Conservation (phyloP, 2,113 vertebrate species). For the Datnioides undecimradiatus region DNA sequence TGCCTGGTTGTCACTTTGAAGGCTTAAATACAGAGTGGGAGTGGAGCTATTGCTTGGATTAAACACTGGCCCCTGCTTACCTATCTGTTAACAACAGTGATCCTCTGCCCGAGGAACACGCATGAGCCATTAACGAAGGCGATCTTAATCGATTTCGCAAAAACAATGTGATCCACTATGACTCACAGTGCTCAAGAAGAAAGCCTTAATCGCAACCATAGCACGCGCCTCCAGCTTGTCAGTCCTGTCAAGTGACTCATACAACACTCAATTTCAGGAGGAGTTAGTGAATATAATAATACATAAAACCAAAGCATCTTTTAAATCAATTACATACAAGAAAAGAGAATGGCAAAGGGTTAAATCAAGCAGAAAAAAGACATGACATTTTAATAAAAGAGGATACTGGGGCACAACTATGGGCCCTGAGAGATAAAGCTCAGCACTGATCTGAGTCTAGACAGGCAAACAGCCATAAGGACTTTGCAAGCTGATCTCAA, state of each 20-base stretch:
- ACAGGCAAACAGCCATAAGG: not conserved
- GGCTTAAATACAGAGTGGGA: not conserved
- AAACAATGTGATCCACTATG: conserved; percentile 36
- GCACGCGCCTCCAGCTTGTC: not conserved
- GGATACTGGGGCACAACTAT: not conserved
- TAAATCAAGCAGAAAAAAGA: no score
- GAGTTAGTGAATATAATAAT: not conserved
- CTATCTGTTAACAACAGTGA: conserved; percentile 26
- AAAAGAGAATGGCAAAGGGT: conserved; percentile 5
- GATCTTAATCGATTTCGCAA: conserved; percentile 46
- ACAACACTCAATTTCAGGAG: not conserved
- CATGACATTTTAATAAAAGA: not conserved
- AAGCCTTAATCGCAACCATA: conserved; percentile 14
- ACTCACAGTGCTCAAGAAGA: conserved; percentile 28
- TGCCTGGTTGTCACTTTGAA: conserved; percentile 6
- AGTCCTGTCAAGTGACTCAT: conserved; percentile 42
- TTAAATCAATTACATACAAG: not conserved
- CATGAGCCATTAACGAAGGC: conserved; percentile 27
- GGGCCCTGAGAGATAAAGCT: not conserved
- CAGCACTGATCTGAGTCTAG: conserved; percentile 26
- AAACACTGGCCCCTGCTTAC: conserved; percentile 14
- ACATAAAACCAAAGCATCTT: not conserved
- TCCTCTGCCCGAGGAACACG: conserved; percentile 22
- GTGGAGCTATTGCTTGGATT: conserved; percentile 16
- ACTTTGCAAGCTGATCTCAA: conserved; percentile 26